phyloP scores from a whole-genome alignment of 2,113 vertebrate genomes.

The human region GRCh38 chr21:29644001-29644500 shows the following conservation, averaged over 20 bases:
- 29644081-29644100: background rate
- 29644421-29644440: background rate
- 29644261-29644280: background rate
- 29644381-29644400: background rate
- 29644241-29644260: background rate
- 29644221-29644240: background rate
- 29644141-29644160: background rate
- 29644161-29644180: background rate
- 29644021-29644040: background rate
- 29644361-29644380: background rate
- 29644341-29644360: background rate
- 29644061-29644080: background rate
- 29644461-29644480: background rate
- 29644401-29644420: background rate
- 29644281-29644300: background rate
- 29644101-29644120: background rate
- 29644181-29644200: background rate
- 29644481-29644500: background rate
- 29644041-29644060: background rate
- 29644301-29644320: background rate
- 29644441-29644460: background rate
- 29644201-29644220: background rate
- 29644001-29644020: background rate
- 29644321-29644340: background rate
- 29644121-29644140: background rate